phyloP scores from a whole-genome alignment of 2,797 vertebrate genomes.

The Alca torda region DNA sequence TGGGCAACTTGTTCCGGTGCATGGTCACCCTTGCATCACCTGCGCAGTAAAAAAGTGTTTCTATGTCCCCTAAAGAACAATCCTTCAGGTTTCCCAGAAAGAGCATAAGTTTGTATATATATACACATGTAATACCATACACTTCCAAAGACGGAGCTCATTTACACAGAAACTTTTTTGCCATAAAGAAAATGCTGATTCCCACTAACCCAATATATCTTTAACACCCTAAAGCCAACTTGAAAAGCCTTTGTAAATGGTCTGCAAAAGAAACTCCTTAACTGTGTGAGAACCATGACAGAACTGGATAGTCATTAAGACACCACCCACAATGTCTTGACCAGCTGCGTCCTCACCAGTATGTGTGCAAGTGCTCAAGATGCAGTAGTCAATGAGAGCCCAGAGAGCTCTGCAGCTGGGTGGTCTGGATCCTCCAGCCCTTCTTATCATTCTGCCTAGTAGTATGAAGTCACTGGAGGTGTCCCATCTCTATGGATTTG shows the following conservation, averaged over 20 bases:
- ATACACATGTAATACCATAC: not conserved
- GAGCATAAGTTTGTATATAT: not conserved
- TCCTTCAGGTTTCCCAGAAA: not conserved
- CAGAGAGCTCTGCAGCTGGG: not conserved
- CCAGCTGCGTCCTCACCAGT: not conserved
- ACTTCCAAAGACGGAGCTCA: not conserved
- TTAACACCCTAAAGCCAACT: not conserved
- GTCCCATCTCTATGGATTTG: not conserved
- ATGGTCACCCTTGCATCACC: rapidly evolving
- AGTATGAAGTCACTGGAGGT: not conserved
- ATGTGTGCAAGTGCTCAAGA: not conserved
- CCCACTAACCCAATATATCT: not conserved
- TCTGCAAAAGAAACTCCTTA: not conserved
- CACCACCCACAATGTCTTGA: not conserved
- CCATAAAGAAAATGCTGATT: not conserved
- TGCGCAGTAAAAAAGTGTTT: not conserved
- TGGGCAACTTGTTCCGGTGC: not conserved
- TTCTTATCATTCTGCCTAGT: not conserved
- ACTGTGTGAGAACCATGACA: not conserved
- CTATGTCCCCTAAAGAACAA: not conserved
- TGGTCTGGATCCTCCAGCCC: not conserved
- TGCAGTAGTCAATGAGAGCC: not conserved
- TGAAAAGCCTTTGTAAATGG: not conserved
- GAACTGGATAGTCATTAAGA: not conserved
- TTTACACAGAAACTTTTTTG: not conserved